phyloP scores from a whole-genome alignment of 2,888 invertebrate species.

The Metacarcinus magister region DNA sequence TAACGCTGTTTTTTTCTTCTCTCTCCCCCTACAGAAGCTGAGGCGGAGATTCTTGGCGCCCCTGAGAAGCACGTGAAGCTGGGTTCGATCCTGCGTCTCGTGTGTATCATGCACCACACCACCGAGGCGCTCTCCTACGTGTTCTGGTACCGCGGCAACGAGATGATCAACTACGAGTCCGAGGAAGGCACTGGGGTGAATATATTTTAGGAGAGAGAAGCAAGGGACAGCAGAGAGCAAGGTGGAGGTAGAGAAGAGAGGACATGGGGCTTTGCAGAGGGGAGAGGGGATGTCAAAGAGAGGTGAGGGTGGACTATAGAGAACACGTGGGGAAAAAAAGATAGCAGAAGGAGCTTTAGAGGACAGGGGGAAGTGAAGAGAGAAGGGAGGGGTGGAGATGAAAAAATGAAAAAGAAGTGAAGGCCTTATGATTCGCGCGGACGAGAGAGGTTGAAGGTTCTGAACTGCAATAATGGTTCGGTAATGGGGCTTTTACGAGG shows the following conservation, averaged over 20 bases:
- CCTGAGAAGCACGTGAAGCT: slow-evolving; percentile 82
- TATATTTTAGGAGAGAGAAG: neutral
- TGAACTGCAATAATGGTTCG: slow-evolving; percentile 10
- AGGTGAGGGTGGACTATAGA: neutral
- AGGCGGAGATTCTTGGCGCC: slow-evolving; percentile 80
- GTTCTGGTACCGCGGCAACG: slow-evolving; percentile 81
- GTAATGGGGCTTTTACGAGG: slow-evolving; percentile 14
- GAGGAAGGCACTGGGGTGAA: slow-evolving; percentile 72
- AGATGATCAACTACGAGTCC: slow-evolving; percentile 82
- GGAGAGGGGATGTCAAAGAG: neutral
- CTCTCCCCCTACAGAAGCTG: slow-evolving; percentile 73
- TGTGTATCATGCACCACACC: slow-evolving; percentile 81
- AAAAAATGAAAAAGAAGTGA: neutral
- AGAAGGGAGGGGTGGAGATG: neutral
- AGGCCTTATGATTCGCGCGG: neutral
- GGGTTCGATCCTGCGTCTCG: slow-evolving; percentile 80
- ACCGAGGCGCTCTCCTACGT: slow-evolving; percentile 82
- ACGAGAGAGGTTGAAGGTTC: neutral
- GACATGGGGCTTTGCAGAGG: neutral
- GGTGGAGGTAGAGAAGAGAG: neutral
- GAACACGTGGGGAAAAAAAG: neutral
- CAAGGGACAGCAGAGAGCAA: neutral
- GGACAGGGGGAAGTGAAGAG: neutral
- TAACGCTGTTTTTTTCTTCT: neutral
- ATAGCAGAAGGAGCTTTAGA: neutral